A percentile compares a stretch with the other conserved stretches of the same genome.
Conservation (phyloP, 2,113 vertebrate species). For the Psammodynastes pulverulentus region DNA sequence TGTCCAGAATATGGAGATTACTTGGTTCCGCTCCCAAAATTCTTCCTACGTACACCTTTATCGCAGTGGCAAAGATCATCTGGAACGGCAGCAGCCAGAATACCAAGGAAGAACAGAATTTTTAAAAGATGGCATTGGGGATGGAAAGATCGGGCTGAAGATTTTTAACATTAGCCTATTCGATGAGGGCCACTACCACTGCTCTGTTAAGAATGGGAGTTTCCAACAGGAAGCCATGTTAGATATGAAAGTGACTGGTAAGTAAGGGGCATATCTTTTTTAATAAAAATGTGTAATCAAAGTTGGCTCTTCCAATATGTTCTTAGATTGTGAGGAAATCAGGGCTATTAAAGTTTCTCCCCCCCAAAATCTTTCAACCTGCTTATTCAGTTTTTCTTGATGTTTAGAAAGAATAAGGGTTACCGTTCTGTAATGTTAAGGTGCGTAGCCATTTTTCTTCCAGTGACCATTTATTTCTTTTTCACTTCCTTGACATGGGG, state of each 20-base stretch:
- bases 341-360: background rate
- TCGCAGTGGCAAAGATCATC: conserved; percentile 14
- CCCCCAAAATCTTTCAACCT: background rate
- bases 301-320: background rate
- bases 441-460: background rate
- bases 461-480: background rate
- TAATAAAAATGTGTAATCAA: background rate
- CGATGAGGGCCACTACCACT: conserved; percentile 50
- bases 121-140: conserved; percentile 15
- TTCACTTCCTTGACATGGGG: background rate
- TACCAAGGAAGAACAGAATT: conserved; percentile 56
- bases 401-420: background rate
- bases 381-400: background rate
- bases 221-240: conserved; percentile 40
- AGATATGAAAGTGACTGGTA: conserved; percentile 47
- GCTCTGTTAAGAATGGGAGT: conserved; percentile 53
- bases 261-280: background rate
- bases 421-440: background rate
- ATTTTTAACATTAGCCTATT: conserved; percentile 32
- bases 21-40: conserved; percentile 51
- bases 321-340: background rate
- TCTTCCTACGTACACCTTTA: conserved; percentile 45
- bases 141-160: conserved; percentile 38
- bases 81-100: conserved; percentile 46
- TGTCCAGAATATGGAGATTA: conserved; percentile 54